A percentile compares a stretch with the other conserved stretches of the same genome.
Conservation (phyloP, 64 coral and sea anemone species). For the Hydrozoanthus tunicans region DNA sequence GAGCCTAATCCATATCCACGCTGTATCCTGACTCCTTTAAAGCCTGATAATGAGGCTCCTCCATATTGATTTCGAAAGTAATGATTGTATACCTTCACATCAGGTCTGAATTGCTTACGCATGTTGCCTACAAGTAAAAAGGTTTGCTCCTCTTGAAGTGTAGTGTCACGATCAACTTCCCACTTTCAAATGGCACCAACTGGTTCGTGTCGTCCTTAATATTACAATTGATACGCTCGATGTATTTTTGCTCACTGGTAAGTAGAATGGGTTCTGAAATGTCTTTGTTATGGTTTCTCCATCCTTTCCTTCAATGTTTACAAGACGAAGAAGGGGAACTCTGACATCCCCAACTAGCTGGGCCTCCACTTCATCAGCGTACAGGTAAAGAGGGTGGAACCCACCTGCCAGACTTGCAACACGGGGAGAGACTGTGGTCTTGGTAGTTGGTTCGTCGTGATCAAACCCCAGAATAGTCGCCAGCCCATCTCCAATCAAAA, state of each 20-base stretch:
- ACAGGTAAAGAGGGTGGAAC: background rate
- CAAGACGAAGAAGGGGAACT: background rate
- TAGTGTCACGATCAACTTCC: no score
- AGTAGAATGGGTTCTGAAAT: constrained; percentile 45
- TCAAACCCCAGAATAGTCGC: constrained; percentile 20
- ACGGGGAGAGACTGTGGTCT: constrained; percentile 8
- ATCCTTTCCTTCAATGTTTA: background rate
- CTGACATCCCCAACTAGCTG: no score
- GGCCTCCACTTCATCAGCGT: no score
- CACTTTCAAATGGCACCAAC: no score
- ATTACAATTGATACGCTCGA: constrained; percentile 33
- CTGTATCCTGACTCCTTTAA: no score
- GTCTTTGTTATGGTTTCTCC: background rate
- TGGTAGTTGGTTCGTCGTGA: background rate
- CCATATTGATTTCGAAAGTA: no score
- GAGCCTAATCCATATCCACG: background rate
- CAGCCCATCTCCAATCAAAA: constrained; percentile 18
- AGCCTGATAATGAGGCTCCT: no score
- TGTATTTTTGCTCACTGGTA: constrained; percentile 24
- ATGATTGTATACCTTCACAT: no score
- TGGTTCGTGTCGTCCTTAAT: no score
- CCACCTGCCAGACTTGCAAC: constrained; percentile 1
- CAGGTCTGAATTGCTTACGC: background rate
- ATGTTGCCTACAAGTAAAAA: background rate
- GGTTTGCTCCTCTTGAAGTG: no score